phyloP scores from a whole-genome alignment of 2,888 invertebrate genomes.

The Electrophaes corylata region DNA sequence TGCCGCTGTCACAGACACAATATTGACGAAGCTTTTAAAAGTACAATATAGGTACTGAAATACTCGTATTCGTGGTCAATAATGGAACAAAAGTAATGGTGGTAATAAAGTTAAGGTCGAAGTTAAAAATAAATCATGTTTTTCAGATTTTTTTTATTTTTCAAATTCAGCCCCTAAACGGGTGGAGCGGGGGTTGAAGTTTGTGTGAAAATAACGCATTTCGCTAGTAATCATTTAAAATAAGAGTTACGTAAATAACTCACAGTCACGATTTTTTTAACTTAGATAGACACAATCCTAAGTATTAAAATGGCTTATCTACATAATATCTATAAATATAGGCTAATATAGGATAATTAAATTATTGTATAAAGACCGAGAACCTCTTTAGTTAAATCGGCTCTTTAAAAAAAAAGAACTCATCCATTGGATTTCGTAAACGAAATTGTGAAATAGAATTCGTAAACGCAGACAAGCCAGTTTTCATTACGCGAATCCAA shows the following conservation, averaged over 20 bases:
- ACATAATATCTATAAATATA: too few species aligned
- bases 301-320: too few species aligned
- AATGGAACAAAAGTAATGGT: slow-evolving; percentile 9
- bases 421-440: slow-evolving; percentile 44
- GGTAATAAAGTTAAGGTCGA: neutral
- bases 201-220: too few species aligned
- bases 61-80: neutral
- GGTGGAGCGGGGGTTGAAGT: too few species aligned
- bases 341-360: too few species aligned
- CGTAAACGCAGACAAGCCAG: slow-evolving; percentile 57
- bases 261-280: too few species aligned
- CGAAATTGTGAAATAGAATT: slow-evolving; percentile 53
- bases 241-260: too few species aligned
- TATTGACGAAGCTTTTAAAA: slow-evolving; percentile 12
- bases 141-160: too few species aligned
- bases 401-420: slow-evolving; percentile 16
- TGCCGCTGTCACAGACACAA: slow-evolving; percentile 12
- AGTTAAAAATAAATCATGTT: slow-evolving; percentile 11
- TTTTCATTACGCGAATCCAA: slow-evolving; percentile 62
- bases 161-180: too few species aligned
- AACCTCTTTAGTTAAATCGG: neutral
- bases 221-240: too few species aligned
- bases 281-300: too few species aligned
- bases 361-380: neutral
- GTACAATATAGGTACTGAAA: neutral